A percentile compares a stretch with the other conserved stretches of the same genome.
Evolutionary conservation across 2,113 vertebrate species (phyloP).

Genomic region (Oreocharis arfaki): DNA sequence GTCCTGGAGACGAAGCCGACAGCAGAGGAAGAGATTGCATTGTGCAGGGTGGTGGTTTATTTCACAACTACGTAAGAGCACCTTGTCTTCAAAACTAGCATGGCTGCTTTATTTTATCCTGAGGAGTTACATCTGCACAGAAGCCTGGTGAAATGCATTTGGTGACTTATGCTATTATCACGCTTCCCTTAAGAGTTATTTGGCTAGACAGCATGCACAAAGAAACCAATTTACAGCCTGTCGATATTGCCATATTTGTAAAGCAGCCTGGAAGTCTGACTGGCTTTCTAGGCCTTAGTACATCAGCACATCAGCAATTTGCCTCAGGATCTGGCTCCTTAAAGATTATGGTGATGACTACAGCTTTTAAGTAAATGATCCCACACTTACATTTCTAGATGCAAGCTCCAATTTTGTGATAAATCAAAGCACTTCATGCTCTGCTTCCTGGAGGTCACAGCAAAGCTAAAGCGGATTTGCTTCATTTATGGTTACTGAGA

Average conservation of each 20-base stretch:
- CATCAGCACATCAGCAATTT: slow-evolving; percentile 45
- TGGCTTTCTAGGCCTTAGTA: background rate
- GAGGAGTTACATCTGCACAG: background rate
- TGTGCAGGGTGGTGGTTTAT: background rate
- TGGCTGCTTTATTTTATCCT: slow-evolving; percentile 15
- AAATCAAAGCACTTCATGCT: slow-evolving; percentile 64
- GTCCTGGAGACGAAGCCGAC: background rate
- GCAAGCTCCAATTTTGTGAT: slow-evolving; percentile 61
- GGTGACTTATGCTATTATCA: slow-evolving; percentile 18
- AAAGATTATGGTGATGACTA: slow-evolving; percentile 54
- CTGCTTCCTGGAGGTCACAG: slow-evolving; percentile 59
- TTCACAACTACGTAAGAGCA: background rate
- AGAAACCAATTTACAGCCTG: slow-evolving; percentile 33
- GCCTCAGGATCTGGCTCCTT: slow-evolving; percentile 50
- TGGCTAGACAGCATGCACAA: slow-evolving; percentile 12
- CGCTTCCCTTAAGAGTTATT: background rate
- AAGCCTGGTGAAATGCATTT: background rate
- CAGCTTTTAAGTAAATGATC: slow-evolving; percentile 58
- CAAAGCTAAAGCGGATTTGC: slow-evolving; percentile 59
- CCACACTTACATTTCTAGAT: slow-evolving; percentile 57
- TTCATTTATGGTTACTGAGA: slow-evolving; percentile 42
- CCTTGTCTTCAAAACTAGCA: slow-evolving; percentile 16
- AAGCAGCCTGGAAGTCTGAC: background rate
- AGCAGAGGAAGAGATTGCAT: background rate
- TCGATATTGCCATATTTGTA: slow-evolving; percentile 10